A percentile compares a stretch with the other conserved stretches of the same genome.
These are phyloP conservation scores for Pseudomyrmex flavicornis DNA, from an alignment of 1,140 invertebrate genomes.

Conservation along the genomic window DNA sequence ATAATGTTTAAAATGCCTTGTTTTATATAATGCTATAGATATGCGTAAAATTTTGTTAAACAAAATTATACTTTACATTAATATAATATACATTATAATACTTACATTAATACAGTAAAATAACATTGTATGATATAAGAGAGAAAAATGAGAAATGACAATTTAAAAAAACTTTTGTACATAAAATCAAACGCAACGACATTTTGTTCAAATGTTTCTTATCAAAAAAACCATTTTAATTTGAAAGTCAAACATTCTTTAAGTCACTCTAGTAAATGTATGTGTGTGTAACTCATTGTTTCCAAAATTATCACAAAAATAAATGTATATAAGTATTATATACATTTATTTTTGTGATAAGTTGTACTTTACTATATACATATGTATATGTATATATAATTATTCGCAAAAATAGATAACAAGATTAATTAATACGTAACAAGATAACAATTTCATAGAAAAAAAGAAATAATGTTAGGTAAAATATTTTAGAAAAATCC, in stretches of 20 bases:
- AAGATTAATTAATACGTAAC: neutral
- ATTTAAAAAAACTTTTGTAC: neutral
- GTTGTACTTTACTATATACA: neutral
- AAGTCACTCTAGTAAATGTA: neutral
- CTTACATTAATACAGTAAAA: neutral
- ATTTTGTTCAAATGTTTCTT: conserved; percentile 20
- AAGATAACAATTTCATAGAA: too few relatives aligned
- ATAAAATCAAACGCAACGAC: too few relatives aligned
- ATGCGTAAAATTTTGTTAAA: neutral
- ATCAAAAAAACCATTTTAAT: conserved; percentile 19
- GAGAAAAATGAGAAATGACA: too few relatives aligned
- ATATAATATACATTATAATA: neutral
- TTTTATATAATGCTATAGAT: conserved; percentile 1
- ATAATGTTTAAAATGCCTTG: neutral
- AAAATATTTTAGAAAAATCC: neutral
- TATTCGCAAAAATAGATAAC: neutral
- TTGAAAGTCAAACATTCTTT: conserved; percentile 19
- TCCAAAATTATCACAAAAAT: neutral
- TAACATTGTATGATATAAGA: too few relatives aligned
- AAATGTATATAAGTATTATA: neutral
- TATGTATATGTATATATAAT: neutral
- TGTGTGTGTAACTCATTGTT: too few relatives aligned
- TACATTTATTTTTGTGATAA: too few relatives aligned
- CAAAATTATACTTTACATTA: too few relatives aligned
- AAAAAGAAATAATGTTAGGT: neutral